Evolutionary conservation across 2,888 invertebrate species (phyloP).

Genomic region (Aphidius colemani): DNA sequence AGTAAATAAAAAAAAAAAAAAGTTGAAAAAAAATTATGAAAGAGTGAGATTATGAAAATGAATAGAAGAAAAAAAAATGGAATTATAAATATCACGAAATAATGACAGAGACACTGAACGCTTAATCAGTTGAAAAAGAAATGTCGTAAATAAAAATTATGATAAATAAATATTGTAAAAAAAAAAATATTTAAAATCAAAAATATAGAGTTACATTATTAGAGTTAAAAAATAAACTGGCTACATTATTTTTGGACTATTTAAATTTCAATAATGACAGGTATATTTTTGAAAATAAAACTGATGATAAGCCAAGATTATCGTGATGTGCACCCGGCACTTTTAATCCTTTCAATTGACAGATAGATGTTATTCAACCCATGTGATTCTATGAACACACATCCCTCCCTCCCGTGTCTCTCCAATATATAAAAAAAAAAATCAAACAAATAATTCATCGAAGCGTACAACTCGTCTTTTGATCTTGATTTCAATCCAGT

Average conservation of each 20-base stretch:
- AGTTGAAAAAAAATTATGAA: not conserved
- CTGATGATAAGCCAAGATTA: constrained; percentile 40
- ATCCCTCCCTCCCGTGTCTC: constrained; percentile 23
- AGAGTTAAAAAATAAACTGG: not conserved
- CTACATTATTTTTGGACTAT: not conserved
- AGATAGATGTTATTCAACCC: constrained; percentile 17
- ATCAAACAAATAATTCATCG: constrained; percentile 13
- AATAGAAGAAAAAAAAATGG: not conserved
- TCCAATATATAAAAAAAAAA: not conserved
- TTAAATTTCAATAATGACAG: not conserved
- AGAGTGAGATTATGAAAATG: not conserved
- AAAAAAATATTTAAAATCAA: too few species aligned
- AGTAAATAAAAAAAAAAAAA: constrained; percentile 6
- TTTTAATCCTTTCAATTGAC: constrained; percentile 47
- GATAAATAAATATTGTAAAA: constrained; percentile 21
- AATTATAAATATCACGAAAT: too few species aligned
- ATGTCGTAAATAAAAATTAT: constrained; percentile 24
- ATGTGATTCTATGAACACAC: constrained; percentile 19
- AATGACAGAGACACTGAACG: too few species aligned
- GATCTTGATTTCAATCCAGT: constrained; percentile 59
- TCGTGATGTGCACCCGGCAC: constrained; percentile 44
- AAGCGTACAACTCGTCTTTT: constrained; percentile 47
- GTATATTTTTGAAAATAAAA: not conserved
- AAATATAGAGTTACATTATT: not conserved
- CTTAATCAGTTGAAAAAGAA: not conserved